Base-by-base conservation (phyloP, 1,140 invertebrate genomes). In the Brachionus paranguensis region DNA sequence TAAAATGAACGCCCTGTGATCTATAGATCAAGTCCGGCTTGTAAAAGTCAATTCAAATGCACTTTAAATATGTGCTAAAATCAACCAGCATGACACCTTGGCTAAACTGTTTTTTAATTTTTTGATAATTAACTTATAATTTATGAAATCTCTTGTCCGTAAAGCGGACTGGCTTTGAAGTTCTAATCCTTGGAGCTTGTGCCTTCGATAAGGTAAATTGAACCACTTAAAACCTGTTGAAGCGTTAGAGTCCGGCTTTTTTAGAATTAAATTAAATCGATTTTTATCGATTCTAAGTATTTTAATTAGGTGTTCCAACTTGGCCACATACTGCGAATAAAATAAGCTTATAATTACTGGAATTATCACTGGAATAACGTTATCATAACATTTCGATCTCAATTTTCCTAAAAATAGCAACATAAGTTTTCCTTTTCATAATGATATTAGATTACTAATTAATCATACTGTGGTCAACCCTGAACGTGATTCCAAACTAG, bases 401-500 rank as follows among this genome's bases (percentile, higher is more conserved):
- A 76, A 76, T 76, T 76, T 76, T 76, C 72, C 72, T 37, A 76
- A 50, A 76, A 76, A 47, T 27, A 53, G 43, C 20, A 76, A 76
- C 72, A 76, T 76, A 76, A 76, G 72, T 76, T 76, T 50, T 47
- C 27, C 53, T 76, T 76, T 76, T 76, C 72, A 76, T 27, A 10
- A 50, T 53, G 72, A 50, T 76, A 76, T 76, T 76, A 76, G 24
- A 76, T 76, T 76, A 33, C 72, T 76, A 76, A 76, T 76, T 76
- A 76, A 50, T 50, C 72, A 76, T 50, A 47, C 72, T 76, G 72
- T 50, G 43, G 41, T 50, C 72, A 47, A 76, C n/a, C 20, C 17
- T 43, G 33, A 74, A 43, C 33, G 41, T 74, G 41, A 74, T 24
- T 74, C 41, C 12, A n/a, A 74, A 74, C 70, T 43, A 50, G 43